Base-by-base conservation (phyloP, 2,888 invertebrate species). In the Agrypnus murinus region DNA sequence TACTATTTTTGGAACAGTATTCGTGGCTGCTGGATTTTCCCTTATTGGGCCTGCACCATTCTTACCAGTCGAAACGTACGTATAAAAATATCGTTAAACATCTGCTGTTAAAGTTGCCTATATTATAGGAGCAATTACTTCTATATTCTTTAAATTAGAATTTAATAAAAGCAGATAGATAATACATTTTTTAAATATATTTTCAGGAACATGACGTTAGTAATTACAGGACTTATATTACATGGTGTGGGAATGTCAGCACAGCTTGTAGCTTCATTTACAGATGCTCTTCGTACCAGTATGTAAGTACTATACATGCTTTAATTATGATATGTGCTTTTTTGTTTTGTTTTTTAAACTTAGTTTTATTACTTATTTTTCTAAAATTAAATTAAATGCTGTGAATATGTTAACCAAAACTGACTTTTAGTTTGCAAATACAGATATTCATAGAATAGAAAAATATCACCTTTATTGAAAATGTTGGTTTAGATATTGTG, bases 221-320 rank as follows among this genome's bases (percentile, higher is more conserved):
- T 91, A 0, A 90, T 95, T 14, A 32, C 89, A 1, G 94, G 94
- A 0, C 84, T 96, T 59, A 88, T 95, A 7, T 86, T 94, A 0
- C 94, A 96, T 76, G 96, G 96, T 0, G 81, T 96, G 10, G 95
- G 95, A 10, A 92, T 95, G 82, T 92, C 94, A 10, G 93, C 95
- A 14, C 92, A 94, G 75, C 87, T 96, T 36, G 95, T 96, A 8
- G 93, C 95, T 0, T 94, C 95, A 2, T 96, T 96, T 84, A 92
- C 94, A 6, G 94, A 95, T 80, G 95, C 95, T 7, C 88, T 96
- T 7, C 88, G 91, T 74, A 93, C 93, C 4, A 90, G 94, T 6
- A 90, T 95, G 94, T 95, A 88, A 90, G 92, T 89, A 77, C 32
- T 40, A 48, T 31, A n/a, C n/a, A n/a, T n/a, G n/a, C n/a, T n/a